phyloP scores from a whole-genome alignment of 2,113 vertebrate species.

The Alces alces region DNA sequence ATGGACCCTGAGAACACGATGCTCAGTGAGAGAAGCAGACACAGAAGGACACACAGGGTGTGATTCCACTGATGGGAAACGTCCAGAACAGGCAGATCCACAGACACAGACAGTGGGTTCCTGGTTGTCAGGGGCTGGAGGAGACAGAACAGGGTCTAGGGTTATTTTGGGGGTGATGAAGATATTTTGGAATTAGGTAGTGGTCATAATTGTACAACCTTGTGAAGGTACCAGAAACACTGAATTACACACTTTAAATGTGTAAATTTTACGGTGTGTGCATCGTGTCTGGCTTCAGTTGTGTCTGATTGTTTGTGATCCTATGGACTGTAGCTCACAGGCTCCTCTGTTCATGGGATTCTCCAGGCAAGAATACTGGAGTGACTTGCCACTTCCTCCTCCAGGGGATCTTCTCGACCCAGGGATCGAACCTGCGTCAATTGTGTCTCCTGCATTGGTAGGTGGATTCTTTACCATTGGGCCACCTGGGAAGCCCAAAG shows the following conservation, averaged over 20 bases:
- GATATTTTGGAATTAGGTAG: background rate
- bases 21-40: background rate
- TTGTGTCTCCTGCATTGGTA: background rate
- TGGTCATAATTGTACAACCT: background rate
- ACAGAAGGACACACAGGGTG: background rate
- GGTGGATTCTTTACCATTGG: background rate
- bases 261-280: background rate
- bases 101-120: background rate
- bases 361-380: background rate
- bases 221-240: background rate
- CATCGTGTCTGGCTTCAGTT: background rate
- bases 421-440: background rate
- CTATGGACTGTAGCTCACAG: background rate
- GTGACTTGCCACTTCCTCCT: background rate
- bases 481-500: background rate
- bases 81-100: background rate
- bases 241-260: background rate
- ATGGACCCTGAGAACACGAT: rapidly evolving
- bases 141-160: background rate
- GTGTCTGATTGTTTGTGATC: background rate
- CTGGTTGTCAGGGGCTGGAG: background rate
- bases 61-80: background rate
- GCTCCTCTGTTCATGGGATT: background rate
- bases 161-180: background rate
- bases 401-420: background rate